A percentile compares a stretch with the other conserved stretches of the same genome.
Evolutionary conservation across 2,888 invertebrate species (phyloP).

Genomic region (Deroplatys truncata): DNA sequence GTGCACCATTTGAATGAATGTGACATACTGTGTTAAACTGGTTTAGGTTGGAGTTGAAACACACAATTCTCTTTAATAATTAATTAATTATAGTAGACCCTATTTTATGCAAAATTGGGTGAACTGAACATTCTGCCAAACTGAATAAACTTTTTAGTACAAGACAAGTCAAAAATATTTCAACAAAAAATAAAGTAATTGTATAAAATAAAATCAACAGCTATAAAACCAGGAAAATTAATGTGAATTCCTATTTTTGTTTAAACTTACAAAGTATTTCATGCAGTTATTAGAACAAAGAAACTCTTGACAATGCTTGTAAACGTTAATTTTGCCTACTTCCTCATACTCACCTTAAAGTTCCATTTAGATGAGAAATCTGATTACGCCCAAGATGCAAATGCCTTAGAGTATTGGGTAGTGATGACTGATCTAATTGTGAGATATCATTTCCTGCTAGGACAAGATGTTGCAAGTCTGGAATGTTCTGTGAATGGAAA

Average conservation of each 20-base stretch:
- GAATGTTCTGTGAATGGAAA: conserved; percentile 48
- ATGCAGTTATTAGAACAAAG: background rate
- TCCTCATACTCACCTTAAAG: conserved; percentile 51
- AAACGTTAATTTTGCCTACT: background rate
- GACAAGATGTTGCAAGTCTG: conserved; percentile 63
- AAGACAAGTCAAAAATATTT: too few species aligned
- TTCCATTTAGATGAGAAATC: conserved; percentile 68
- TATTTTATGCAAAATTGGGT: too few species aligned
- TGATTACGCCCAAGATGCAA: conserved; percentile 73
- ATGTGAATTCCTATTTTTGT: background rate
- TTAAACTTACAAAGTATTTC: background rate
- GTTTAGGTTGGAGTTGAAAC: too few species aligned
- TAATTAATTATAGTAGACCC: too few species aligned
- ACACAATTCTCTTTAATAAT: too few species aligned
- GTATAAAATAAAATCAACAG: too few species aligned
- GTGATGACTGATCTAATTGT: conserved; percentile 64
- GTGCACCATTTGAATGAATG: too few species aligned
- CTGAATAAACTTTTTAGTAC: too few species aligned
- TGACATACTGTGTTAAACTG: too few species aligned
- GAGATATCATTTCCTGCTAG: conserved; percentile 73
- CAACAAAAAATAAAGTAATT: too few species aligned
- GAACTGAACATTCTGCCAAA: too few species aligned
- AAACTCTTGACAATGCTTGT: too few species aligned
- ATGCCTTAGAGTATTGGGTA: conserved; percentile 64
- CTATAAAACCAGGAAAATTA: background rate